Percentiles rank a stretch among this genome's conserved stretches.
These are phyloP conservation scores for Tetrax tetrax DNA, from an alignment of 2,113 vertebrate species.

Conservation along the genomic window DNA sequence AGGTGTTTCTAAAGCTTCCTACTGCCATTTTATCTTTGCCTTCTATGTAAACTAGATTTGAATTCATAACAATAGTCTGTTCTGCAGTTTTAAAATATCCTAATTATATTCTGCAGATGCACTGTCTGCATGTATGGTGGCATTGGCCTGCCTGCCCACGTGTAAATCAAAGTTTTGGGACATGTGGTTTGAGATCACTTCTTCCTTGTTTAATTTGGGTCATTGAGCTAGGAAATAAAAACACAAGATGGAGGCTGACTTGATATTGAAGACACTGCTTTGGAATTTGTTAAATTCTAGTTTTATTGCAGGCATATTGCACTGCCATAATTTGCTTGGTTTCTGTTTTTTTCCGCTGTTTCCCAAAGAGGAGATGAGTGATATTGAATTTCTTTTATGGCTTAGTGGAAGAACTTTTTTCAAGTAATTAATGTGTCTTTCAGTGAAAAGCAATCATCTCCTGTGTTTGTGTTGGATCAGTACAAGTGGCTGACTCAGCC, in stretches of 20 bases:
- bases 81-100: background rate
- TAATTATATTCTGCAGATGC: accelerated
- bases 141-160: background rate
- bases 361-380: background rate
- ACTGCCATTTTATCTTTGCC: background rate
- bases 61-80: background rate
- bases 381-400: background rate
- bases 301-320: background rate
- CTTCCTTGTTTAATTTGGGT: background rate
- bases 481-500: background rate
- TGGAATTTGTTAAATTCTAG: background rate
- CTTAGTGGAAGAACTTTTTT: background rate
- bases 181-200: background rate
- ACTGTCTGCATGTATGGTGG: accelerated
- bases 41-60: background rate
- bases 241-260: background rate
- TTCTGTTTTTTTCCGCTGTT: background rate
- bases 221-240: background rate
- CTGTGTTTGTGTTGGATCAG: background rate
- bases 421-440: background rate
- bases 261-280: background rate
- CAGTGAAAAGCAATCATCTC: background rate
- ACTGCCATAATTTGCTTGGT: background rate
- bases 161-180: background rate
- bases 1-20: background rate